Evolutionary conservation across 2,888 invertebrate genomes (phyloP).

Genomic region (Spilarctia lutea): DNA sequence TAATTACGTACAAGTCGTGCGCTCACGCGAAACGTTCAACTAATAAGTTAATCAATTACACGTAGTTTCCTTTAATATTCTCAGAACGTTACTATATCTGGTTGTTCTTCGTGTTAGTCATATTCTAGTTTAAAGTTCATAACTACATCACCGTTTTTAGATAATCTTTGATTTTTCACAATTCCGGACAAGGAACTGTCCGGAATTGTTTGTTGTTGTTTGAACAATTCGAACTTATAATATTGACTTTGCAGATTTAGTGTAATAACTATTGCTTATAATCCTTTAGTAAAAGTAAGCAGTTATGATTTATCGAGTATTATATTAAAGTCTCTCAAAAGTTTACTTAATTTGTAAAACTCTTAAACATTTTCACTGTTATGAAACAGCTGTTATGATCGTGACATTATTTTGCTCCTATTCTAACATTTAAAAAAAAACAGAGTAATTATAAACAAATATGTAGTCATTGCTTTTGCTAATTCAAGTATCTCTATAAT

Average conservation of each 20-base stretch:
- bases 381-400: background rate
- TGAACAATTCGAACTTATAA: background rate
- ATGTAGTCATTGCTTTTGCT: background rate
- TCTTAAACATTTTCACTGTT: background rate
- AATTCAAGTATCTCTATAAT: background rate
- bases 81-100: slow-evolving; percentile 41
- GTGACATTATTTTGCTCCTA: background rate
- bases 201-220: no score
- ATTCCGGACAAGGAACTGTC: no score
- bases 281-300: background rate
- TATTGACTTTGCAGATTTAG: background rate
- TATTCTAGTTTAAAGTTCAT: background rate
- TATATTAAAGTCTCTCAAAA: background rate
- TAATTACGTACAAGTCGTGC: slow-evolving; percentile 40
- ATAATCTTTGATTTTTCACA: no score
- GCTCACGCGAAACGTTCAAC: slow-evolving; percentile 56
- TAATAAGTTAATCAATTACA: slow-evolving; percentile 54
- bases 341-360: background rate
- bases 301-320: background rate
- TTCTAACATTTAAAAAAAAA: background rate
- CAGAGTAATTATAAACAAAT: background rate
- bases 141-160: background rate
- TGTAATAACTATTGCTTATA: background rate
- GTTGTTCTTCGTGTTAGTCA: background rate
- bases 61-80: slow-evolving; percentile 60